phyloP scores from a whole-genome alignment of 2,797 vertebrate species.

The Gephyroberyx darwinii region DNA sequence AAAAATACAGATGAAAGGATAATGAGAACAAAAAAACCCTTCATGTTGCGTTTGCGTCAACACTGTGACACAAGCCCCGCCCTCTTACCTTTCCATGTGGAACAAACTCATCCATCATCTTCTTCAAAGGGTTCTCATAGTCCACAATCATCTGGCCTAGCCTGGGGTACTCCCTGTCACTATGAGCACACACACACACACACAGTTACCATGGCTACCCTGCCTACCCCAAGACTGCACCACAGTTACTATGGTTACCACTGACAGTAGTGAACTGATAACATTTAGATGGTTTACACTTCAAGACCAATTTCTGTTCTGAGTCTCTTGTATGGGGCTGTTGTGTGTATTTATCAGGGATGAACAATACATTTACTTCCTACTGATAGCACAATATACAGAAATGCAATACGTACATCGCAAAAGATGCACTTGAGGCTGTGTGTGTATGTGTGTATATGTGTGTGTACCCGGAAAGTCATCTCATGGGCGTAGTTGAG shows the following conservation, averaged over 20 bases:
- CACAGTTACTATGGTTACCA: not conserved
- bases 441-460: not conserved
- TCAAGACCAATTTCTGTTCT: not conserved
- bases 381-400: too few species aligned
- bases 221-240: not conserved
- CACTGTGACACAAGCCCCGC: not conserved
- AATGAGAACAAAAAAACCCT: too few species aligned
- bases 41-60: not conserved
- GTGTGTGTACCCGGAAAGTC: not conserved
- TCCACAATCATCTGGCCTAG: constrained; percentile 99
- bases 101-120: constrained; percentile 99
- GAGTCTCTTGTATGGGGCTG: not conserved
- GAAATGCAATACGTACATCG: too few species aligned
- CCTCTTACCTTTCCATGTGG: constrained; percentile 93
- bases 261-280: not conserved
- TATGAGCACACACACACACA: constrained; percentile 50
- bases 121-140: constrained; percentile 98
- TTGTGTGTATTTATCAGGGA: too few species aligned
- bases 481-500: too few species aligned
- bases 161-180: constrained; percentile 96
- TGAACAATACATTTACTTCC: too few species aligned
- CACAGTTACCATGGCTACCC: not conserved
- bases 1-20: too few species aligned
- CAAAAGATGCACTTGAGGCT: not conserved
- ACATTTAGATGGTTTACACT: not conserved